phyloP scores from a whole-genome alignment of 2,797 vertebrate genomes.

The Coreius guichenoti region DNA sequence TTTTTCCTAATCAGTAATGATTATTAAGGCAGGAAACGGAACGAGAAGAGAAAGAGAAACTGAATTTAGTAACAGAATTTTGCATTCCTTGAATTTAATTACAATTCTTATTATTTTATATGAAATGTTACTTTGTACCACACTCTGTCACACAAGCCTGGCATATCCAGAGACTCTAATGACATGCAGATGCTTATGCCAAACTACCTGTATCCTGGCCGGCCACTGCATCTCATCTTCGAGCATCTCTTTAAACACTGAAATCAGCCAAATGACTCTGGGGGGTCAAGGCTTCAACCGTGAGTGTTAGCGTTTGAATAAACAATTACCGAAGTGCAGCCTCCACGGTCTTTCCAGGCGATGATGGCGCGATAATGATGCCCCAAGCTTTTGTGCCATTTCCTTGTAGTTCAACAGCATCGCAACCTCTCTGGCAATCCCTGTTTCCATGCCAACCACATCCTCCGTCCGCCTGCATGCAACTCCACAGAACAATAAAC shows the following conservation, averaged over 20 bases:
- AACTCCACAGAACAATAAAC: conserved; percentile 75
- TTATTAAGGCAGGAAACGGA: not conserved
- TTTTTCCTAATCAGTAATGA: not conserved
- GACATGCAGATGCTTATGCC: not conserved
- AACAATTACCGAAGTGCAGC: conserved; percentile 60
- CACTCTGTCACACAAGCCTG: not conserved
- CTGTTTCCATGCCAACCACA: conserved; percentile 82
- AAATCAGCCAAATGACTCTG: conserved; percentile 26
- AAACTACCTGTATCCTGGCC: not conserved
- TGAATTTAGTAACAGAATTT: not conserved
- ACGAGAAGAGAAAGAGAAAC: not conserved
- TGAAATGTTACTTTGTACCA: not conserved
- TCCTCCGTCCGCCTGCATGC: conserved; percentile 63
- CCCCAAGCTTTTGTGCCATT: conserved; percentile 69
- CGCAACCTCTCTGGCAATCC: conserved; percentile 72
- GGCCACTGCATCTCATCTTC: not conserved
- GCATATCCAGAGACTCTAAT: not conserved
- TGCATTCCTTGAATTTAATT: not conserved
- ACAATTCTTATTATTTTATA: not conserved
- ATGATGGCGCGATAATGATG: conserved; percentile 72
- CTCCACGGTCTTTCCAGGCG: conserved; percentile 40
- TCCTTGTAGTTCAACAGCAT: conserved; percentile 75
- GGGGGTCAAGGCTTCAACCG: not conserved
- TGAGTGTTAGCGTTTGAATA: conserved; percentile 58
- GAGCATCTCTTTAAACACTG: conserved; percentile 12